Base-by-base conservation (phyloP, 2,888 invertebrate genomes). In the Acronicta psi region DNA sequence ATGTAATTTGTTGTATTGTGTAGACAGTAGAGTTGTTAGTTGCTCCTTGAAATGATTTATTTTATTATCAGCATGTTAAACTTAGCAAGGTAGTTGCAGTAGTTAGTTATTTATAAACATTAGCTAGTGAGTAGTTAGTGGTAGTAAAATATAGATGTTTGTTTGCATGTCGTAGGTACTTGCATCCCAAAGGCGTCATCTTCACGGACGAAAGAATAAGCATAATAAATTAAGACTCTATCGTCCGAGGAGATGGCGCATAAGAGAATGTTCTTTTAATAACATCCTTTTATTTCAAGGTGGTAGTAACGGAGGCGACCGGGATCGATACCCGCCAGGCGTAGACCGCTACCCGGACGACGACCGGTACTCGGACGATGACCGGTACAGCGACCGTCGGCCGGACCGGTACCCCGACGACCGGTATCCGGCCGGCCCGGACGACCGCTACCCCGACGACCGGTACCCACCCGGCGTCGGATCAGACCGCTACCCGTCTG, bases 311-410 rank as follows among this genome's bases (percentile, higher is more conserved):
- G 86, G 87, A 67, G 90, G 86, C 50, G 89, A 76, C 62, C 85
- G 88, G 50, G 89, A 89, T 70, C 79, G 92, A 73, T 95, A 94
- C 80, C 95, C 95, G 18, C 83, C 84, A 14, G 92, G 91, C 75
- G 90, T 86, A 61, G 93, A 93, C 76, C 91, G 93, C 80, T 92
- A 93, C 75, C 92, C 93, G 43, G 89, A 92, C 69, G 91, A 93
- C 65, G 95, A 95, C 75, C 92, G 95, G 61, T 95, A 95, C 82
- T 90, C 95, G 23, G 86, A 91, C 71, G 93, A 93, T 73, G 94
- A 94, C 79, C 91, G 92, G 66, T 94, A 93, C 65, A 71, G 71
- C 77, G 87, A 75, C 55, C 75, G 90, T 69, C 84, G 89, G 54
- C 88, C 92, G 41, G 95, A 95, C 81, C 92, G 94, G 73, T 95